Evolutionary conservation across 2,113 vertebrate genomes (phyloP).

Genomic region (Cochlearius cochlearius): DNA sequence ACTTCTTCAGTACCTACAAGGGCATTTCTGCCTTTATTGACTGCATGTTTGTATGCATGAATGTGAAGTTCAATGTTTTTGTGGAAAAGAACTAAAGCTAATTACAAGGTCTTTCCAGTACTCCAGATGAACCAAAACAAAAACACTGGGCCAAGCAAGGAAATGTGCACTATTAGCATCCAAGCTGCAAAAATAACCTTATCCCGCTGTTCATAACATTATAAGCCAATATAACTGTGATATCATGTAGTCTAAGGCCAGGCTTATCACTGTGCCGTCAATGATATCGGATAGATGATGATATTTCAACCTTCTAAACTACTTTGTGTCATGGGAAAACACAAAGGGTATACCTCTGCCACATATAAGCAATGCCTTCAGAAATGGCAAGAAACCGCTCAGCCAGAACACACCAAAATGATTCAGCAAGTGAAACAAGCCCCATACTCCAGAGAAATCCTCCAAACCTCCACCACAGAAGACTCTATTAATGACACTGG

Average conservation of each 20-base stretch:
- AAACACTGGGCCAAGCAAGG: background rate
- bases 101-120: background rate
- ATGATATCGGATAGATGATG: background rate
- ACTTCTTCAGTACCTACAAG: background rate
- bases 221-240: background rate
- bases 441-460: background rate
- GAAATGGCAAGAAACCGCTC: background rate
- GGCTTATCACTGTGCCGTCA: background rate
- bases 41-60: background rate
- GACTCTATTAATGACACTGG: background rate
- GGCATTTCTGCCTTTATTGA: background rate
- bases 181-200: background rate
- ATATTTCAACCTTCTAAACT: background rate
- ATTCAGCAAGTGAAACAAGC: background rate
- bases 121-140: background rate
- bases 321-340: background rate
- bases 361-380: background rate
- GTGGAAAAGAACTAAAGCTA: background rate
- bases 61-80: background rate
- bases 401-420: background rate
- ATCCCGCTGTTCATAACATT: background rate
- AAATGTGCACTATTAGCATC: background rate
- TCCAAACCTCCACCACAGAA: background rate
- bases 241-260: background rate
- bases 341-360: background rate